Percentiles rank a stretch among this genome's conserved stretches.
These are phyloP conservation scores for Brotula barbata DNA, from an alignment of 2,797 vertebrate genomes.

Conservation along the genomic window DNA sequence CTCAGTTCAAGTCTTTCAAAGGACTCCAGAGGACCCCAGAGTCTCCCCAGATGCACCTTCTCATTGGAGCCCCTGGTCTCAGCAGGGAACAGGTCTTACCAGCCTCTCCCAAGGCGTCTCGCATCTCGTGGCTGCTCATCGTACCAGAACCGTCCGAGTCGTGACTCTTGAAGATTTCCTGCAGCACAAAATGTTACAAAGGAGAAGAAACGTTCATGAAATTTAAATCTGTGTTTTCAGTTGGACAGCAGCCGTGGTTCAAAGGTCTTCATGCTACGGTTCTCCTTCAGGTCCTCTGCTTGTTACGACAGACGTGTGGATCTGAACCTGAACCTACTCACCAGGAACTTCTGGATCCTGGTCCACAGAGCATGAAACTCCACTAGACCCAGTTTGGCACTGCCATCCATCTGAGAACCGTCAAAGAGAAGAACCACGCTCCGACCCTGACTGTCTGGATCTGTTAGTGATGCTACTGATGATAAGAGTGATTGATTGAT, in stretches of 20 bases:
- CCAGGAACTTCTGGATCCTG: slow-evolving; percentile 71
- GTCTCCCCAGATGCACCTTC: too few relatives aligned
- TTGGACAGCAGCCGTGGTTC: too few relatives aligned
- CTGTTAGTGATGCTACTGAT: too few relatives aligned
- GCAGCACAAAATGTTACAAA: not conserved
- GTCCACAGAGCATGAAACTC: slow-evolving; percentile 74
- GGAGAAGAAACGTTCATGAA: not conserved
- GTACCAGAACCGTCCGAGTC: slow-evolving; percentile 68
- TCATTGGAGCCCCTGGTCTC: not conserved
- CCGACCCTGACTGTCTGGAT: not conserved
- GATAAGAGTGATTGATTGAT: too few relatives aligned
- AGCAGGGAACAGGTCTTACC: slow-evolving; percentile 33
- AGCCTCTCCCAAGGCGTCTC: slow-evolving; percentile 59
- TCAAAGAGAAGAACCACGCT: slow-evolving; percentile 25
- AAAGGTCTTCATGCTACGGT: too few relatives aligned
- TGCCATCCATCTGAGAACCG: slow-evolving; percentile 61
- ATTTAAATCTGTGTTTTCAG: too few relatives aligned
- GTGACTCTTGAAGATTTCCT: slow-evolving; percentile 66
- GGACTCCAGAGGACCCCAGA: too few relatives aligned
- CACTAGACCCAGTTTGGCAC: slow-evolving; percentile 64
- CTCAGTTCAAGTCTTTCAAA: too few relatives aligned
- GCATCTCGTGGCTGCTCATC: slow-evolving; percentile 74
- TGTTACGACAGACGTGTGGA: too few relatives aligned
- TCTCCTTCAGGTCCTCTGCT: too few relatives aligned
- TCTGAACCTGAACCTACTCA: slow-evolving; percentile 22